phyloP scores from a whole-genome alignment of 2,888 invertebrate genomes.

The Dorcus parallelipipedus region DNA sequence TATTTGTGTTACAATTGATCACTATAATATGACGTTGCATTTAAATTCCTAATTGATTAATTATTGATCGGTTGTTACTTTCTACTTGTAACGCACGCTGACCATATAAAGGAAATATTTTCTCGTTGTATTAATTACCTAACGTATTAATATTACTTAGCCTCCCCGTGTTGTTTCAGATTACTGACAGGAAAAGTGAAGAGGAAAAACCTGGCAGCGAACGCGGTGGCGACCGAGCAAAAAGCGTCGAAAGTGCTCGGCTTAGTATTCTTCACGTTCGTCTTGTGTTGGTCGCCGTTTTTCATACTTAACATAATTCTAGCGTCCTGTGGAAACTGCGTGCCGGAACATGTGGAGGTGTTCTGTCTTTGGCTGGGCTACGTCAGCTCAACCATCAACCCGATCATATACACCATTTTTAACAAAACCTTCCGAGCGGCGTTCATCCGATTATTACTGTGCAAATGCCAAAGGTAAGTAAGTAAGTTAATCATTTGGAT shows the following conservation, averaged over 20 bases:
- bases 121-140: too few relatives aligned
- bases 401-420: slow-evolving; percentile 91
- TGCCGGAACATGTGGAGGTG: slow-evolving; percentile 72
- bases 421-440: slow-evolving; percentile 86
- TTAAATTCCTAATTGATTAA: too few relatives aligned
- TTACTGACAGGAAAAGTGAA: slow-evolving; percentile 69
- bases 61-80: too few relatives aligned
- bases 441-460: slow-evolving; percentile 71
- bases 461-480: slow-evolving; percentile 70
- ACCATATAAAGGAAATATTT: background rate
- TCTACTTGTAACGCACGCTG: background rate
- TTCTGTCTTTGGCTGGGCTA: slow-evolving; percentile 90
- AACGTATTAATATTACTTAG: too few relatives aligned
- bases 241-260: slow-evolving; percentile 93
- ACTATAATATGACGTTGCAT: too few relatives aligned
- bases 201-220: slow-evolving; percentile 68
- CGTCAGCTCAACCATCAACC: slow-evolving; percentile 89
- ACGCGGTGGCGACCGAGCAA: slow-evolving; percentile 86
- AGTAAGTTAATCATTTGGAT: background rate
- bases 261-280: slow-evolving; percentile 88
- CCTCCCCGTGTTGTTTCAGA: slow-evolving; percentile 48
- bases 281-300: slow-evolving; percentile 91
- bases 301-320: slow-evolving; percentile 84
- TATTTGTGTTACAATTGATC: too few relatives aligned
- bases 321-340: slow-evolving; percentile 79